phyloP scores from a whole-genome alignment of 1,140 invertebrate species.

The Drosophila quadrilineata region DNA sequence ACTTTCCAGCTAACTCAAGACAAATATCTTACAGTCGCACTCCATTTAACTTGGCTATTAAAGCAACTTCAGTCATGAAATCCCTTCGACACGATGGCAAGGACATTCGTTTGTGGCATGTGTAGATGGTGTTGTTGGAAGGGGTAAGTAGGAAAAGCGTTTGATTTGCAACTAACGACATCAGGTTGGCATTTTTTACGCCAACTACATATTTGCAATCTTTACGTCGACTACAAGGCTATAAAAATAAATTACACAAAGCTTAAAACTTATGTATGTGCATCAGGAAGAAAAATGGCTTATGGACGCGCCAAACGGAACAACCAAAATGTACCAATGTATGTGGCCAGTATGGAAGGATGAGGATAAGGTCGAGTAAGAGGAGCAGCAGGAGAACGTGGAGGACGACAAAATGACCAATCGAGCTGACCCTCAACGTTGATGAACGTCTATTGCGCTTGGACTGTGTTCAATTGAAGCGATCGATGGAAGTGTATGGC shows the following conservation, averaged over 20 bases:
- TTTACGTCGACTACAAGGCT: slow-evolving; percentile 65
- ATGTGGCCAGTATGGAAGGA: slow-evolving; percentile 10
- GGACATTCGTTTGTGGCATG: too few relatives aligned
- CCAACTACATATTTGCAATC: slow-evolving; percentile 74
- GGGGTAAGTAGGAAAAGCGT: too few relatives aligned
- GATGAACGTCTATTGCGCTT: slow-evolving; percentile 71
- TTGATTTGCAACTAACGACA: slow-evolving; percentile 52
- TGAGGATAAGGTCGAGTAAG: background rate
- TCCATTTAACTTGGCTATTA: too few relatives aligned
- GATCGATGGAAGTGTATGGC: slow-evolving; percentile 24
- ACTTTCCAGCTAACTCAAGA: too few relatives aligned
- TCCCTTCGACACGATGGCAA: slow-evolving; percentile 1
- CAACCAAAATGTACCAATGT: slow-evolving; percentile 34
- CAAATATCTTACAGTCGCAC: too few relatives aligned
- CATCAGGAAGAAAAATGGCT: slow-evolving; percentile 71
- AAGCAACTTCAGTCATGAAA: slow-evolving; percentile 37
- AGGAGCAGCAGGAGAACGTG: background rate
- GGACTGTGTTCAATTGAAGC: slow-evolving; percentile 47
- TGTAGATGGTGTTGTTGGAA: too few relatives aligned
- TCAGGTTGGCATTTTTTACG: slow-evolving; percentile 11
- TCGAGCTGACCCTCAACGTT: slow-evolving; percentile 55
- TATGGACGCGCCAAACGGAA: slow-evolving; percentile 66
- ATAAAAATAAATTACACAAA: slow-evolving; percentile 78
- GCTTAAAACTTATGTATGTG: slow-evolving; percentile 78
- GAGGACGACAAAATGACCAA: slow-evolving; percentile 64